Percentiles rank a stretch among this genome's conserved stretches.
Conservation (phyloP, 2,888 invertebrate genomes). For the Brachynemurus nebulosus region DNA sequence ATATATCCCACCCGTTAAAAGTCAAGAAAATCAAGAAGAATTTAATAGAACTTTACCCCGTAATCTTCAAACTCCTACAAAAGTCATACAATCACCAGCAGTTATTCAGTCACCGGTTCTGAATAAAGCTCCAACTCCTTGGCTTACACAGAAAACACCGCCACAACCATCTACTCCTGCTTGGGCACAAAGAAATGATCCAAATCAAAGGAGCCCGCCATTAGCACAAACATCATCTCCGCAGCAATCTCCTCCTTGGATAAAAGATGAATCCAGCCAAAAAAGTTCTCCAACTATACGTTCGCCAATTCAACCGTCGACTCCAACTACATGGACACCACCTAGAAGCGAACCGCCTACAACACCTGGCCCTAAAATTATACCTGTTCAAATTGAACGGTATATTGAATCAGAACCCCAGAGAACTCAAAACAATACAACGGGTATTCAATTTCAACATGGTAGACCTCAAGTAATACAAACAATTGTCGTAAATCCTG, state of each 20-base stretch:
- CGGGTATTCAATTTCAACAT: slow-evolving; percentile 3
- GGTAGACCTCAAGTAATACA: background rate
- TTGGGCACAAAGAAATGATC: slow-evolving; percentile 31
- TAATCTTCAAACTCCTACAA: background rate
- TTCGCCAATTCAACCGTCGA: too few relatives aligned
- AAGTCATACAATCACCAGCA: slow-evolving; percentile 10
- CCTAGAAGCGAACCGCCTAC: slow-evolving; percentile 3
- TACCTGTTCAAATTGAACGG: slow-evolving; percentile 49
- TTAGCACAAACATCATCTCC: slow-evolving; percentile 39
- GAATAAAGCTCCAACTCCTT: slow-evolving; percentile 45
- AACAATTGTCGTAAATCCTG: background rate
- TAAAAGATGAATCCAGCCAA: too few relatives aligned
- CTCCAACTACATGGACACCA: slow-evolving; percentile 3
- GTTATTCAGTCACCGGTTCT: slow-evolving; percentile 26
- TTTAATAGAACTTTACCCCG: slow-evolving; percentile 5
- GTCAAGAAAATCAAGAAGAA: slow-evolving; percentile 7
- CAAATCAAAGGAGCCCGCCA: slow-evolving; percentile 33
- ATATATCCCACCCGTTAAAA: slow-evolving; percentile 36
- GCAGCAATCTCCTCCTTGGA: slow-evolving; percentile 35
- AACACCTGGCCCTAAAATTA: slow-evolving; percentile 36
- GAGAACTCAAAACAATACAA: slow-evolving; percentile 5
- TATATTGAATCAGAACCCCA: slow-evolving; percentile 1
- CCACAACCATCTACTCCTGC: slow-evolving; percentile 34
- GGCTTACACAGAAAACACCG: slow-evolving; percentile 35
- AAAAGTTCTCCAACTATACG: too few relatives aligned